phyloP scores from a whole-genome alignment of 2,888 invertebrate species.

The Cheilosia variabilis region DNA sequence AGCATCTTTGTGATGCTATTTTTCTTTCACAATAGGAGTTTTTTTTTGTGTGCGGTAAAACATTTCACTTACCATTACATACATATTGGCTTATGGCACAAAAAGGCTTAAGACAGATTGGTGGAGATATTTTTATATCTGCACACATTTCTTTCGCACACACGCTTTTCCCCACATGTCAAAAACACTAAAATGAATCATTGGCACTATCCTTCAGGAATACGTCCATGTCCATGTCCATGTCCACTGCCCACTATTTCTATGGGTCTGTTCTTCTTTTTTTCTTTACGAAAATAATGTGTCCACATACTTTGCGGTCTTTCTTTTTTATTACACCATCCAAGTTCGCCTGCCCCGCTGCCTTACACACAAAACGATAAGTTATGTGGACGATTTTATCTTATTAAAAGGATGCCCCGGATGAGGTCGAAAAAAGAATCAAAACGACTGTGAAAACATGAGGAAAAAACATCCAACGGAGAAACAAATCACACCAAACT shows the following conservation, averaged over 20 bases:
- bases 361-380: conserved; percentile 19
- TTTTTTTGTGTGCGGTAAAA: background rate
- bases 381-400: conserved; percentile 52
- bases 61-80: conserved; percentile 27
- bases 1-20: conserved; percentile 60
- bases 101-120: conserved; percentile 62
- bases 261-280: background rate
- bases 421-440: background rate
- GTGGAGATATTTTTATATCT: conserved; percentile 17
- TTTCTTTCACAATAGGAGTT: conserved; percentile 46
- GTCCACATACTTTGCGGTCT: background rate
- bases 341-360: background rate
- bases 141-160: conserved; percentile 12
- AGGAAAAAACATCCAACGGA: conserved; percentile 13
- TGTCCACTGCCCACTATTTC: background rate
- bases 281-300: conserved; percentile 2
- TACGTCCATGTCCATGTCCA: background rate
- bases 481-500: conserved; percentile 47
- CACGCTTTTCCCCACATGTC: conserved; percentile 35
- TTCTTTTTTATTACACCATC: conserved; percentile 13
- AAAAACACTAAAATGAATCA: conserved; percentile 58
- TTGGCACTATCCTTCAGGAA: conserved; percentile 44
- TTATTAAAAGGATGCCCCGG: conserved; percentile 34
- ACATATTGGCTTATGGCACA: conserved; percentile 4
- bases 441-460: background rate